These are phyloP conservation scores for Enteromius thamalakanensis DNA, from an alignment of 2,797 vertebrate species.

Conservation along the genomic window DNA sequence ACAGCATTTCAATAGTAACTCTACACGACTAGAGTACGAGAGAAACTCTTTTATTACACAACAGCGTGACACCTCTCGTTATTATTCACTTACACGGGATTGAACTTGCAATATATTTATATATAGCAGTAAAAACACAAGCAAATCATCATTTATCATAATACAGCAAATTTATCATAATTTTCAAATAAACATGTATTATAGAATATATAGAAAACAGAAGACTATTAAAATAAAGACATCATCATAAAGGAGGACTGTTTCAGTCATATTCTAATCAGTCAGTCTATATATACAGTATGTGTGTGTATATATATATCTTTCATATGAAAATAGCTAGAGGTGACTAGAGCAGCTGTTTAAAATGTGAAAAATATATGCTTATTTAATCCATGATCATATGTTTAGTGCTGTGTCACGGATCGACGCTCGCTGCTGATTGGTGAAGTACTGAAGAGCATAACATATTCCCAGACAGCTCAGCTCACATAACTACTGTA, in stretches of 20 bases:
- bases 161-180: background rate
- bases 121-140: background rate
- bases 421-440: background rate
- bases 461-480: slow-evolving; percentile 10
- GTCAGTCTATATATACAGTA: no score
- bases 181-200: background rate
- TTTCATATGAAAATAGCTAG: background rate
- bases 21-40: background rate
- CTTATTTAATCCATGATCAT: background rate
- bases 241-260: background rate
- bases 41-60: background rate
- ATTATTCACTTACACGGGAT: background rate
- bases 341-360: background rate
- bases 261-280: no score
- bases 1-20: background rate
- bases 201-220: background rate
- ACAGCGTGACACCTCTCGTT: slow-evolving; percentile 3
- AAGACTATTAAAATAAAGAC: background rate
- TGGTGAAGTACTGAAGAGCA: background rate
- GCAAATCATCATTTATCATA: background rate
- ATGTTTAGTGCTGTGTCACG: background rate
- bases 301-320: no score
- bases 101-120: background rate
- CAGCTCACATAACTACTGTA: slow-evolving; percentile 3
- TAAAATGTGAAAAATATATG: background rate